These are phyloP conservation scores for Lophotis ruficrista DNA, from an alignment of 2,113 vertebrate genomes.

Conservation along the genomic window DNA sequence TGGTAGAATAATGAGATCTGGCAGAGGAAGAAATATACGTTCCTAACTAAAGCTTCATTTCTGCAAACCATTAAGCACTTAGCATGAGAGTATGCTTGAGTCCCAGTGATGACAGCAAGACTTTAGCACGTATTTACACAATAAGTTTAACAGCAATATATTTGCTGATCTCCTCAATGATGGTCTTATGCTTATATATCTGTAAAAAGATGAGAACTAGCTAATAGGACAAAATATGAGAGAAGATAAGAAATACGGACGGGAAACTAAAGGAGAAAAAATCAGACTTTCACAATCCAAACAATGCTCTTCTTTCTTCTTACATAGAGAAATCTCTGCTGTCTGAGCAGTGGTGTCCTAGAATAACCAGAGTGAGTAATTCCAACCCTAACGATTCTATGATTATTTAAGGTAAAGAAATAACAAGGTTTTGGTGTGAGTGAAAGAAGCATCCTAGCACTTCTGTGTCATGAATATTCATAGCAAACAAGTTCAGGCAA, in stretches of 20 bases:
- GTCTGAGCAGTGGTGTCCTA: neutral
- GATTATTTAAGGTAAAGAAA: neutral
- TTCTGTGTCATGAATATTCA: neutral
- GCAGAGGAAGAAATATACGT: neutral
- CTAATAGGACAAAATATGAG: neutral
- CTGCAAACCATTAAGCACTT: neutral
- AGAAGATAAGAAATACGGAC: neutral
- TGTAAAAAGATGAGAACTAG: neutral
- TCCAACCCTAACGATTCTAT: no score
- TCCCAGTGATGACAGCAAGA: neutral
- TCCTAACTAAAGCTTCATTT: neutral
- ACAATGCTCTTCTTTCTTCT: neutral
- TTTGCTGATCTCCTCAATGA: neutral
- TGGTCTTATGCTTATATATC: neutral
- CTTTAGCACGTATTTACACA: neutral
- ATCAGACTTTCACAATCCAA: neutral
- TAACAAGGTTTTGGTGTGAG: neutral
- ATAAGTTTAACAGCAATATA: neutral
- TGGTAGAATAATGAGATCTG: neutral
- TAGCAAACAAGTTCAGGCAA: neutral
- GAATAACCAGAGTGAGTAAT: neutral
- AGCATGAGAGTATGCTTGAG: neutral
- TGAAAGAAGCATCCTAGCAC: neutral
- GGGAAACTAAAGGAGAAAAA: neutral
- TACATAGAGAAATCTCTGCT: neutral